Percentiles rank a stretch among this genome's conserved stretches.
These are phyloP conservation scores for Rutpela maculata DNA, from an alignment of 2,888 invertebrate species.

Conservation along the genomic window DNA sequence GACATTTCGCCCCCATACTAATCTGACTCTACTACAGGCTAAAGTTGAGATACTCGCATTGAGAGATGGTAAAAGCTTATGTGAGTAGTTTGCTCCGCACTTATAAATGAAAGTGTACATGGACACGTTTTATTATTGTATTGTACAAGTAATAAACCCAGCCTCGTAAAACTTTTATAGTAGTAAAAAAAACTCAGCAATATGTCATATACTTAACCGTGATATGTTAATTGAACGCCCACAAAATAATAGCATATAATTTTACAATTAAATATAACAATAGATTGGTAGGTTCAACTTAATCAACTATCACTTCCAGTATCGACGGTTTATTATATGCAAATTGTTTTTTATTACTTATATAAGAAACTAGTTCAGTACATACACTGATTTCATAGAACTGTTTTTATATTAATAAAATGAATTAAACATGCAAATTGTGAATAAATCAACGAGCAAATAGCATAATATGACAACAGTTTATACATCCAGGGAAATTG, in stretches of 20 bases:
- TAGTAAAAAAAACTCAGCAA: slow-evolving; percentile 8
- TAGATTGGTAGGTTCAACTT: slow-evolving; percentile 5
- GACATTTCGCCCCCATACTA: too few relatives aligned
- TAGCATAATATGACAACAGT: slow-evolving; percentile 26
- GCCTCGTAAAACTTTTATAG: too few relatives aligned
- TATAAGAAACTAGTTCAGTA: slow-evolving; percentile 31
- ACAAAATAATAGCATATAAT: slow-evolving; percentile 13
- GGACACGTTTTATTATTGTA: too few relatives aligned
- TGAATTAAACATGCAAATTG: slow-evolving; percentile 43
- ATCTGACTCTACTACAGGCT: too few relatives aligned
- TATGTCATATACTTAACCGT: slow-evolving; percentile 6
- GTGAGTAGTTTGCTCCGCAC: too few relatives aligned
- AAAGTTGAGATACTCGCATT: not conserved
- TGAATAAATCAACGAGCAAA: slow-evolving; percentile 36
- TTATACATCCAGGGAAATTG: slow-evolving; percentile 23
- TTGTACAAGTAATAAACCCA: not conserved
- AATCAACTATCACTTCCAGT: slow-evolving; percentile 29
- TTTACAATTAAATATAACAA: slow-evolving; percentile 29
- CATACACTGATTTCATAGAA: slow-evolving; percentile 29
- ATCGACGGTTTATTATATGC: slow-evolving; percentile 12
- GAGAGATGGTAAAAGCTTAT: too few relatives aligned
- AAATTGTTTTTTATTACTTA: slow-evolving; percentile 7
- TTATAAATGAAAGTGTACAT: too few relatives aligned
- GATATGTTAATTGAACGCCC: slow-evolving; percentile 2
- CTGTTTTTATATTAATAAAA: slow-evolving; percentile 15